phyloP scores from a whole-genome alignment of 64 coral and sea anemone species.

The Cladopsammia gracilis region DNA sequence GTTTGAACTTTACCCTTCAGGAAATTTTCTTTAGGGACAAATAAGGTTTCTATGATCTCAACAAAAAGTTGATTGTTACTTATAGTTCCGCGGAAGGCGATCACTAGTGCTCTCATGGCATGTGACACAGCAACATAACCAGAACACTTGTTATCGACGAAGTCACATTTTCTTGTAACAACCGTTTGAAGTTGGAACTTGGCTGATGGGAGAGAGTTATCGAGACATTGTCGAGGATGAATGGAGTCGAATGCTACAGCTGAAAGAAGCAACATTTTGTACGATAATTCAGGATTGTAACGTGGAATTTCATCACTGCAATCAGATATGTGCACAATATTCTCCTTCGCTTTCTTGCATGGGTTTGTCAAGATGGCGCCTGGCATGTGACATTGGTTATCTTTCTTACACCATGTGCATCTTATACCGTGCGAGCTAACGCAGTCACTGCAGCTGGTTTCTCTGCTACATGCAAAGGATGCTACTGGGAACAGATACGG shows the following conservation, averaged over 20 bases:
- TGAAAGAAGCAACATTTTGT: slow-evolving; percentile 55
- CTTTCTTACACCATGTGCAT: no score
- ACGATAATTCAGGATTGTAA: slow-evolving; percentile 46
- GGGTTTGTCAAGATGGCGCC: no score
- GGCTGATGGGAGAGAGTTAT: slow-evolving; percentile 1
- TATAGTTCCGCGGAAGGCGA: slow-evolving; percentile 61
- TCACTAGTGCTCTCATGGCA: slow-evolving; percentile 15
- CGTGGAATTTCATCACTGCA: not conserved
- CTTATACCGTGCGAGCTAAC: no score
- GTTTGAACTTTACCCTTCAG: slow-evolving; percentile 34
- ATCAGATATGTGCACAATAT: not conserved
- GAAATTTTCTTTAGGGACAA: not conserved
- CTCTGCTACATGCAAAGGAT: no score
- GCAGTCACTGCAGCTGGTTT: no score
- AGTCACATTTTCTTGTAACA: slow-evolving; percentile 37
- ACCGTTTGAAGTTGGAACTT: slow-evolving; percentile 35
- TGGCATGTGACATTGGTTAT: no score
- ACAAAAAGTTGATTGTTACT: not conserved
- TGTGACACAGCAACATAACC: slow-evolving; percentile 61
- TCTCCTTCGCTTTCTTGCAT: no score
- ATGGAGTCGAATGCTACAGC: slow-evolving; percentile 13
- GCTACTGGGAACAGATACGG: no score
- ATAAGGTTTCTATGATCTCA: slow-evolving; percentile 3
- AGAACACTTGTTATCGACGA: slow-evolving; percentile 27
- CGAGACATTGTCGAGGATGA: slow-evolving; percentile 31